Base-by-base conservation (phyloP, 2,888 invertebrate genomes). In the Pegoplata infirma region DNA sequence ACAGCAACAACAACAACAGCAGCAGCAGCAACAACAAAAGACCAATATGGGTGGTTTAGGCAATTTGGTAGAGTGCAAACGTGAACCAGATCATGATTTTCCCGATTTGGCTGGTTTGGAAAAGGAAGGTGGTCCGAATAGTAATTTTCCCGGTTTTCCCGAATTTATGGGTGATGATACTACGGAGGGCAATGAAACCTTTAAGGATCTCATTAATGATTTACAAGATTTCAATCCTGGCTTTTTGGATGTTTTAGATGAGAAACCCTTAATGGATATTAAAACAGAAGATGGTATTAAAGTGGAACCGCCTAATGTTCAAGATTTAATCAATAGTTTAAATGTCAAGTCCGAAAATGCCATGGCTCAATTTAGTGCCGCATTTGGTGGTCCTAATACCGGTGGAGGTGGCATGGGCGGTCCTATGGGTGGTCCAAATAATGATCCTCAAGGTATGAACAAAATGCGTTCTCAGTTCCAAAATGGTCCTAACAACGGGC, bases 131-230 rank as follows among this genome's bases (percentile, higher is more conserved):
- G 94, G 93, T 5, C 92, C 92, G 10, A 93, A 93, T 86, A 93
- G 93, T 8, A 93, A 93, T 58, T 95, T 96, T 89, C 94, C 95
- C 0, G 94, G 94, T 10, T 92, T 96, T 83, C 93, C 94, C 28
- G 95, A 95, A 86, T 92, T 96, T 81, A 94, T 96, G 87, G 95
- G 95, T 61, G 96, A 96, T 84, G 96, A 96, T 83, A 94, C 95
- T 77, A 94, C 94, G 82, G 94, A 94, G 84, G 95, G 95, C 85
- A 93, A 95, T 80, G 94, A 94, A 84, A 93, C 94, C 49, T 94
- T 97, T 87, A 96, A 96, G 89, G 95, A 96, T 88, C 92, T 97
- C 85, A 95, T 97, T 83, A 95, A 94, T 23, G 96, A 96, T 89
- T 94, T 97, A 87, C 94, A 95, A 76, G 95, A 95, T 85, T 94